These are phyloP conservation scores for Mionectes macconnelli DNA, from an alignment of 2,113 vertebrate genomes.

Conservation along the genomic window DNA sequence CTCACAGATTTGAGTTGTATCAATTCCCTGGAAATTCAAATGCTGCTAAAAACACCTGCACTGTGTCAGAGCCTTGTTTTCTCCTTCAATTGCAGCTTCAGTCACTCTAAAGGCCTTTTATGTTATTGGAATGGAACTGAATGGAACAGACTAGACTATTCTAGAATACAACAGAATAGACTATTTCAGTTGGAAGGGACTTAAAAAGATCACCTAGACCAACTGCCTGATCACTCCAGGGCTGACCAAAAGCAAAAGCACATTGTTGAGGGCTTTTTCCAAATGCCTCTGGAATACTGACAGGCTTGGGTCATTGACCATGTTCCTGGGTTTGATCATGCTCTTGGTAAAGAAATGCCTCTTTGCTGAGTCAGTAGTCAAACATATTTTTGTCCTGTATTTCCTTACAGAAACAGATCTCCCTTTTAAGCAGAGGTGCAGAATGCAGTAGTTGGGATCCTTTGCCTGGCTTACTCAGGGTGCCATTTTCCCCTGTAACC, in stretches of 20 bases:
- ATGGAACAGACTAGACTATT: not conserved
- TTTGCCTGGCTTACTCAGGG: not conserved
- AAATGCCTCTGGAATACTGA: not conserved
- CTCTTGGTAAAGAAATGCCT: not conserved
- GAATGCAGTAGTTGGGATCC: not conserved
- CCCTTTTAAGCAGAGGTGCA: accelerated
- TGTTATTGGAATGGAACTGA: not conserved
- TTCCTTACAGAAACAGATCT: not conserved
- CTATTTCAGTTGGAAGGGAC: not conserved
- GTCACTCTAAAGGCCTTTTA: not conserved
- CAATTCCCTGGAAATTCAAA: not conserved
- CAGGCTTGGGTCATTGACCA: not conserved
- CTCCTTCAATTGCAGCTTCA: not conserved
- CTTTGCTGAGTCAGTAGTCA: not conserved
- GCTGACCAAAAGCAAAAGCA: not conserved
- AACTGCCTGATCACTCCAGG: not conserved
- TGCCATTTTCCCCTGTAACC: not conserved
- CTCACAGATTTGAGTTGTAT: not conserved
- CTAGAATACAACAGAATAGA: not conserved
- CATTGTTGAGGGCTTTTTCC: not conserved
- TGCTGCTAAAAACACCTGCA: not conserved
- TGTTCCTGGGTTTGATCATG: not conserved
- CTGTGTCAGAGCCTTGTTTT: not conserved
- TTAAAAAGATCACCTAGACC: not conserved
- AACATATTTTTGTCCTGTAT: not conserved